These are phyloP conservation scores for Amphimedon queenslandica DNA, from an alignment of 37 sponge, comb jelly and placozoan species.

Conservation along the genomic window DNA sequence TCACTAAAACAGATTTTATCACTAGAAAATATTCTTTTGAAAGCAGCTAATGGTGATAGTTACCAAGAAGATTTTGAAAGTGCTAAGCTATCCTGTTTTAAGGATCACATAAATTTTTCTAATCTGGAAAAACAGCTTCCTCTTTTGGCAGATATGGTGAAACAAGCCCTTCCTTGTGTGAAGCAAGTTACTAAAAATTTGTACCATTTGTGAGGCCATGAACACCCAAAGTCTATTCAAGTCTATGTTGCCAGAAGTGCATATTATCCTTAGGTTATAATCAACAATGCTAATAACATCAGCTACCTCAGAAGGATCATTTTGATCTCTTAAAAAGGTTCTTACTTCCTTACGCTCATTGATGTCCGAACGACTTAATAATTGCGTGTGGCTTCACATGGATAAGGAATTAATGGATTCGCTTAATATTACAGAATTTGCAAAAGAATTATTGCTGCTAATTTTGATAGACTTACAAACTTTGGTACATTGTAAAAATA, in stretches of 20 bases:
- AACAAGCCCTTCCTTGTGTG: slow-evolving; percentile 16
- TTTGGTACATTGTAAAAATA: no score
- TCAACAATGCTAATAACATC: slow-evolving; percentile 63
- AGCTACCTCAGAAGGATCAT: slow-evolving; percentile 54
- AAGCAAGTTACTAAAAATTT: slow-evolving; percentile 48
- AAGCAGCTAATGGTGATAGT: slow-evolving; percentile 28
- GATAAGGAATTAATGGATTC: no score
- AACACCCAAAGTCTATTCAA: slow-evolving; percentile 17
- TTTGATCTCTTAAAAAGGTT: slow-evolving; percentile 51
- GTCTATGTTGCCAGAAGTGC: slow-evolving; percentile 29
- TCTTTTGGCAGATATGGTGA: slow-evolving; percentile 44
- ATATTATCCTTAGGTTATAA: slow-evolving; percentile 51
- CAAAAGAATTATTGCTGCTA: no score
- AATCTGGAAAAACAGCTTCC: slow-evolving; percentile 32
- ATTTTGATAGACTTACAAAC: no score
- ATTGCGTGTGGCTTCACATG: no score
- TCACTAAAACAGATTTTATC: slow-evolving; percentile 21
- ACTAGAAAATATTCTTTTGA: slow-evolving; percentile 34
- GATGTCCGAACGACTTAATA: slow-evolving; percentile 58
- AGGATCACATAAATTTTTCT: slow-evolving; percentile 42
- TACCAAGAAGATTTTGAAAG: slow-evolving; percentile 15
- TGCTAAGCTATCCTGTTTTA: slow-evolving; percentile 41
- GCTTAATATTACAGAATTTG: no score
- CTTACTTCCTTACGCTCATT: slow-evolving; percentile 42
- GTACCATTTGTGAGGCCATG: slow-evolving; percentile 65